Conservation (phyloP, 2,113 vertebrate genomes). For the Sylvicapra grimmia region DNA sequence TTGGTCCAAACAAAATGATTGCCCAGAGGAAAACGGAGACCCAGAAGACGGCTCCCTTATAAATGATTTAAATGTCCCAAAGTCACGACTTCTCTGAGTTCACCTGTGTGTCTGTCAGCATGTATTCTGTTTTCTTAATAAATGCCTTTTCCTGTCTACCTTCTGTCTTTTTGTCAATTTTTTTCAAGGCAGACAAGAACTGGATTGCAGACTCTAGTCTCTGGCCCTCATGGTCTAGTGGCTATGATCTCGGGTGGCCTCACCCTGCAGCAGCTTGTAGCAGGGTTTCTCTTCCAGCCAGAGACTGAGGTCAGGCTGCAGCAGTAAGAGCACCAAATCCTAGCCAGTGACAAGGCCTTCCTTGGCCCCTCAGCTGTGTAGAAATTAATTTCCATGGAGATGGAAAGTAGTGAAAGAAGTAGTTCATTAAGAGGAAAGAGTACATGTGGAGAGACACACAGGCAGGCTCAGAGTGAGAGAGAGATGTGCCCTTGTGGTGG, state of each 20-base stretch:
- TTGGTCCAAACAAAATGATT: not conserved
- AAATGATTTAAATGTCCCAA: not conserved
- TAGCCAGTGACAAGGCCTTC: not conserved
- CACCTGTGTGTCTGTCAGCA: not conserved
- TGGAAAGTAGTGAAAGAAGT: not conserved
- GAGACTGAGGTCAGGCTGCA: not conserved
- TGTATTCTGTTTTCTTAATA: not conserved
- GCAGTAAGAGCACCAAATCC: not conserved
- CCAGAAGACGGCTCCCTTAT: not conserved
- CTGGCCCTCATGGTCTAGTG: not conserved
- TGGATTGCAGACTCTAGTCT: not conserved
- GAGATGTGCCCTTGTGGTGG: accelerated
- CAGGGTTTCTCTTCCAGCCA: not conserved
- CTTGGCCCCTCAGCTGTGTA: not conserved
- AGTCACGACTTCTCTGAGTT: not conserved
- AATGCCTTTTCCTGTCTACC: not conserved
- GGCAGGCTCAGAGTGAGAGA: not conserved
- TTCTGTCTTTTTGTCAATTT: not conserved
- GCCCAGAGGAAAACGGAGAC: not conserved
- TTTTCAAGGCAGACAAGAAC: not conserved
- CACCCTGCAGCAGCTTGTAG: not conserved
- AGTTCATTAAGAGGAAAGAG: not conserved
- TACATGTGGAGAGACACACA: not conserved
- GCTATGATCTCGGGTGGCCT: not conserved
- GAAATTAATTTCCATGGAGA: not conserved